Percentiles rank a stretch among this genome's conserved stretches.
Conservation (phyloP, 2,797 vertebrate genomes). For the Fistularia tabacaria region DNA sequence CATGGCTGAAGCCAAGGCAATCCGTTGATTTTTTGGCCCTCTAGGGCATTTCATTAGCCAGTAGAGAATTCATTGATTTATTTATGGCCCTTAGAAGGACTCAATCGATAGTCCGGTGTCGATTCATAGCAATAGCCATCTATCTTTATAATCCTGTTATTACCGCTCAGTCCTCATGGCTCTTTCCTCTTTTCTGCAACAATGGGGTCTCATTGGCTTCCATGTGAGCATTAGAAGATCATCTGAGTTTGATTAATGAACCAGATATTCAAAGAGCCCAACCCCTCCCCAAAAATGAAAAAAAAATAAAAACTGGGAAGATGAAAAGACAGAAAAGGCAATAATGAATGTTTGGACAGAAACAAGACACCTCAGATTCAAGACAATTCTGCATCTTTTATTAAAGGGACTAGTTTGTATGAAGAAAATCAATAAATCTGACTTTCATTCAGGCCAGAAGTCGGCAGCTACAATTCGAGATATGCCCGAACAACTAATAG, state of each 20-base stretch:
- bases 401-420: constrained; percentile 7
- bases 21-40: no score
- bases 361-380: constrained; percentile 18
- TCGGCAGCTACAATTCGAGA: not conserved
- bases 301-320: constrained; percentile 13
- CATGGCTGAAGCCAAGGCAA: no score
- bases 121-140: constrained; percentile 22
- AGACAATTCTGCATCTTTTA: constrained; percentile 9
- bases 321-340: constrained; percentile 19
- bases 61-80: constrained; percentile 14
- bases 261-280: constrained; percentile 29
- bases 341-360: constrained; percentile 38
- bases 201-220: constrained; percentile 26
- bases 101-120: constrained; percentile 10
- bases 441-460: not conserved
- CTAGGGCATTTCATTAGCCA: no score
- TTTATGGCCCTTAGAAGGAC: constrained; percentile 13
- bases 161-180: constrained; percentile 16
- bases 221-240: constrained; percentile 10
- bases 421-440: constrained; percentile 26
- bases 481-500: no score
- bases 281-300: not conserved
- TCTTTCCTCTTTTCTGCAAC: constrained; percentile 16
- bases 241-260: constrained; percentile 33
- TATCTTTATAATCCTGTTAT: constrained; percentile 52